phyloP scores from a whole-genome alignment of 2,797 vertebrate species.

The Oceanodroma leucorhoa region DNA sequence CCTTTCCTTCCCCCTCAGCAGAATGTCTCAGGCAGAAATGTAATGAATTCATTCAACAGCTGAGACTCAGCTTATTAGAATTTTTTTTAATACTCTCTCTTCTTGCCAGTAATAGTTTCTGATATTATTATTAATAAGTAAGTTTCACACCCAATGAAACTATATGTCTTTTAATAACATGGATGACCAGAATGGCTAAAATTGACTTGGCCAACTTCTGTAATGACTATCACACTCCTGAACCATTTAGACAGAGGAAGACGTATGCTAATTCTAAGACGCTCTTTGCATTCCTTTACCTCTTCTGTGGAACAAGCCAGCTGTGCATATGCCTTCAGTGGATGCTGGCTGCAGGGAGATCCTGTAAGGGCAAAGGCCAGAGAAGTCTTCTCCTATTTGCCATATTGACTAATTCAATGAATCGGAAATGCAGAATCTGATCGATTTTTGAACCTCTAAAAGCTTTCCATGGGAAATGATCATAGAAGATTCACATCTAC shows the following conservation, averaged over 20 bases:
- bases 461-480: not conserved
- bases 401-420: not conserved
- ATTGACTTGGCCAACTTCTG: not conserved
- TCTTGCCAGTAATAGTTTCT: not conserved
- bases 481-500: not conserved
- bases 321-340: not conserved
- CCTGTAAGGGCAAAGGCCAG: fast-evolving
- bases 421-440: not conserved
- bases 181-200: not conserved
- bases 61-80: not conserved
- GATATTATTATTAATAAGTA: not conserved
- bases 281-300: not conserved
- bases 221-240: not conserved
- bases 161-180: not conserved
- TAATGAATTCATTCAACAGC: not conserved
- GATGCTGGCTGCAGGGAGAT: not conserved
- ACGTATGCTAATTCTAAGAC: not conserved
- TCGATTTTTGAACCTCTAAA: not conserved
- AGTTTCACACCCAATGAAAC: not conserved
- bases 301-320: not conserved
- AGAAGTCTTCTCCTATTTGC: not conserved
- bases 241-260: not conserved
- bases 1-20: not conserved
- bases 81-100: not conserved
- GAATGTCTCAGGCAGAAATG: not conserved